Evolutionary conservation across 2,113 vertebrate genomes (phyloP), one percentile per base, ranked within the genome.

Genomic region (Proteles cristata): DNA sequence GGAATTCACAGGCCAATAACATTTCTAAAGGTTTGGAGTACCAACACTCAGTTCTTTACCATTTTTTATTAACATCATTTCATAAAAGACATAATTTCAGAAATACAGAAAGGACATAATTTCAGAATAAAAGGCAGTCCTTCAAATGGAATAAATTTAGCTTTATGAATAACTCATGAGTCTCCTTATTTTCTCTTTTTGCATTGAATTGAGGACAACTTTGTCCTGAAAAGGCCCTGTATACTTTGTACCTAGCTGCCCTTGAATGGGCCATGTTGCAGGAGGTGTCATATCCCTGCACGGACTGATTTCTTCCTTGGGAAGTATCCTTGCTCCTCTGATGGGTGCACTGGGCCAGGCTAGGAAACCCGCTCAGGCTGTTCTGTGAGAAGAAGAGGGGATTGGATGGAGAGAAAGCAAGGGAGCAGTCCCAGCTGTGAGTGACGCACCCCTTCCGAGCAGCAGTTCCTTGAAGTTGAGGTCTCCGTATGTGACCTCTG

Each of bases 11-110:
- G 50, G 21, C 15, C 39, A 39, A 11, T 80, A 61, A 77, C 39
- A 93, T 58, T 66, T 58, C 31, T 14, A 80, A 96, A 87, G 84
- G 10, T 65, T 39, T 90, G 2, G 14, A 84, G n/a, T 50, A 58
- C 31, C 39, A 71, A 84, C 26, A 35, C 28, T 45, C 31, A 58
- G n/a, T 21, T 77, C 65, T 63, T 92, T 69, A 43, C 15, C 23
- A 74, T 73, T 58, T 76, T 88, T 84, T 66, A 90, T 91, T 81
- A 93, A 45, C 35, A 55, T 68, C 6, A 17, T 96, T 94, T 97
- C 65, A 35, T 85, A 90, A 73, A 91, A 84, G 14, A 84, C 53
- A 31, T 39, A 76, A 89, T 86, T 96, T 82, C 45, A 92, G 92
- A 95, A 88, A 73, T 88, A 39, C 12, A 95, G 61, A 79, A 82